Percentiles rank a stretch among this genome's conserved stretches.
phyloP scores from a whole-genome alignment of 1,140 invertebrate genomes.

The Himalopsyche phryganea region DNA sequence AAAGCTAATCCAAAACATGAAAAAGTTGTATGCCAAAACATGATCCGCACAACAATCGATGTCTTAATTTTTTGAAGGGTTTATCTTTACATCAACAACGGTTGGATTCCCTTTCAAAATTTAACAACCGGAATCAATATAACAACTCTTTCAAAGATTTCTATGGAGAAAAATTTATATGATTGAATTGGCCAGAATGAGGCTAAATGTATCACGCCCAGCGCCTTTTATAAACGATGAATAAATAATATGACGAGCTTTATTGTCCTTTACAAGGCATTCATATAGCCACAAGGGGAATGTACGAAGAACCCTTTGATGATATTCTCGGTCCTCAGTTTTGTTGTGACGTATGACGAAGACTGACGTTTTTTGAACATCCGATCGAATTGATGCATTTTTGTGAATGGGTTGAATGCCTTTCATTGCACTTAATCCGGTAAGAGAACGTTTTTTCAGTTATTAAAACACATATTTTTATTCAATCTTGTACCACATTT shows the following conservation, averaged over 20 bases:
- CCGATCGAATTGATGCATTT: background rate
- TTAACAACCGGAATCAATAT: too few relatives aligned
- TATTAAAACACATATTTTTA: too few relatives aligned
- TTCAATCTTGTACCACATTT: too few relatives aligned
- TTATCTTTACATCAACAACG: background rate
- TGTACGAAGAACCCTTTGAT: background rate
- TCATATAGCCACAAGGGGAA: constrained; percentile 6
- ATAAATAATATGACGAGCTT: constrained; percentile 6
- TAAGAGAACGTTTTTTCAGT: too few relatives aligned
- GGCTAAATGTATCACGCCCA: background rate
- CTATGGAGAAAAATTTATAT: background rate
- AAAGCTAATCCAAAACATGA: background rate
- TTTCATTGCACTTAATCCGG: too few relatives aligned
- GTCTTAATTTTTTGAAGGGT: constrained; percentile 1
- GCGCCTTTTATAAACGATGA: constrained; percentile 3
- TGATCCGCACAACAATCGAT: background rate
- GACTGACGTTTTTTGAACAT: background rate
- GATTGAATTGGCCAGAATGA: constrained; percentile 5
- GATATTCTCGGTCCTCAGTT: too few relatives aligned
- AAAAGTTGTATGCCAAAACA: background rate
- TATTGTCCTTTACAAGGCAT: constrained; percentile 1
- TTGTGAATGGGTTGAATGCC: too few relatives aligned
- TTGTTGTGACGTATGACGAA: background rate
- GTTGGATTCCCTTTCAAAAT: too few relatives aligned
- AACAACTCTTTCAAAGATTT: constrained; percentile 1